Conservation (phyloP, 1,140 invertebrate species). For the Drosophila nigromelanica region DNA sequence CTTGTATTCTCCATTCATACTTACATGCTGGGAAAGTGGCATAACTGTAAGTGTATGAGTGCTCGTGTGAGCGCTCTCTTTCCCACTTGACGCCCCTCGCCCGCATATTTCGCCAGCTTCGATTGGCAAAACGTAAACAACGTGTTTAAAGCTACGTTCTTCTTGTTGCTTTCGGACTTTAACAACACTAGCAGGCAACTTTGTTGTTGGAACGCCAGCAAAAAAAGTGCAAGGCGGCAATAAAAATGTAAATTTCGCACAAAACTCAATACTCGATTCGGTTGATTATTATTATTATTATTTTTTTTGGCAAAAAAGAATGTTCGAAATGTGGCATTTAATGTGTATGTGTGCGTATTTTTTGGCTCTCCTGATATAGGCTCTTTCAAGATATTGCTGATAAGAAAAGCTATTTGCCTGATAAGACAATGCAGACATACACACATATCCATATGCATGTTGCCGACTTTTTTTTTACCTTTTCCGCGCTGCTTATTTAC, state of each 20-base stretch:
- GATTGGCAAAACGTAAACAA: conserved; percentile 75
- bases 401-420: conserved; percentile 57
- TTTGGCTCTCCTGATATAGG: conserved; percentile 27
- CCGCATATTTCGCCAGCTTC: conserved; percentile 57
- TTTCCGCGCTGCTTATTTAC: conserved; percentile 66
- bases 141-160: conserved; percentile 56
- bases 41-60: conserved; percentile 13
- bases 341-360: conserved; percentile 20
- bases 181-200: neutral
- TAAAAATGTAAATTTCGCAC: conserved; percentile 55
- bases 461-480: conserved; percentile 43
- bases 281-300: neutral
- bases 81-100: conserved; percentile 1
- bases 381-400: conserved; percentile 74
- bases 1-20: neutral
- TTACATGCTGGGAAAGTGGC: neutral
- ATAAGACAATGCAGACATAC: conserved; percentile 55
- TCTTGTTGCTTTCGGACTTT: conserved; percentile 24
- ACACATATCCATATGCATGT: conserved; percentile 41
- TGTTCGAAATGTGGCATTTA: conserved; percentile 29
- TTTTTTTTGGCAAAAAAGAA: conserved; percentile 40
- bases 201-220: conserved; percentile 13
- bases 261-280: conserved; percentile 52
- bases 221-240: conserved; percentile 62
- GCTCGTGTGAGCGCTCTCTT: conserved; percentile 13